phyloP scores from a whole-genome alignment of 2,113 vertebrate species.

The Gymnocephalus cernua region DNA sequence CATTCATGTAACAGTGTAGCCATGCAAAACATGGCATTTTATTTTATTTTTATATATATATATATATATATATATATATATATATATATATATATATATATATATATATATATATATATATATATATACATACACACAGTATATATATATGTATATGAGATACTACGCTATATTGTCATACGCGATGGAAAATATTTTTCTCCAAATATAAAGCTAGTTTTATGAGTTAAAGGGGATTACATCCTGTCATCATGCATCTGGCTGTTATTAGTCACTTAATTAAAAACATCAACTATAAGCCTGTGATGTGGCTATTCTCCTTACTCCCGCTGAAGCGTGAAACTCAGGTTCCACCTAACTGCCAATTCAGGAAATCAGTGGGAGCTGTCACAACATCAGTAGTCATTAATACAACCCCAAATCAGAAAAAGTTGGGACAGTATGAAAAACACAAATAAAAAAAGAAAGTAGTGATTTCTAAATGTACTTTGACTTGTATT shows the following conservation, averaged over 20 bases:
- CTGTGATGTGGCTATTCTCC: not conserved
- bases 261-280: not conserved
- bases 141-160: not conserved
- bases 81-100: not conserved
- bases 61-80: too few relatives aligned
- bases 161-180: not conserved
- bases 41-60: too few relatives aligned
- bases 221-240: not conserved
- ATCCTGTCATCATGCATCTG: not conserved
- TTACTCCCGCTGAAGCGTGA: not conserved
- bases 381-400: not conserved
- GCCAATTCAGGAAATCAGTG: not conserved
- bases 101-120: too few relatives aligned
- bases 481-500: too few relatives aligned
- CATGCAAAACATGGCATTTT: too few relatives aligned
- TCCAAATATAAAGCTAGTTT: not conserved
- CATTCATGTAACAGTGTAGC: too few relatives aligned
- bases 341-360: not conserved
- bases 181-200: not conserved
- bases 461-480: too few relatives aligned
- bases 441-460: too few relatives aligned
- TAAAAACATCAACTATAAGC: not conserved
- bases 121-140: too few relatives aligned
- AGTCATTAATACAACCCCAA: too few relatives aligned
- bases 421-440: too few relatives aligned